Evolutionary conservation across 1,140 invertebrate species (phyloP), one percentile per base, ranked within the genome.

Genomic region (Nasonia longicornis): DNA sequence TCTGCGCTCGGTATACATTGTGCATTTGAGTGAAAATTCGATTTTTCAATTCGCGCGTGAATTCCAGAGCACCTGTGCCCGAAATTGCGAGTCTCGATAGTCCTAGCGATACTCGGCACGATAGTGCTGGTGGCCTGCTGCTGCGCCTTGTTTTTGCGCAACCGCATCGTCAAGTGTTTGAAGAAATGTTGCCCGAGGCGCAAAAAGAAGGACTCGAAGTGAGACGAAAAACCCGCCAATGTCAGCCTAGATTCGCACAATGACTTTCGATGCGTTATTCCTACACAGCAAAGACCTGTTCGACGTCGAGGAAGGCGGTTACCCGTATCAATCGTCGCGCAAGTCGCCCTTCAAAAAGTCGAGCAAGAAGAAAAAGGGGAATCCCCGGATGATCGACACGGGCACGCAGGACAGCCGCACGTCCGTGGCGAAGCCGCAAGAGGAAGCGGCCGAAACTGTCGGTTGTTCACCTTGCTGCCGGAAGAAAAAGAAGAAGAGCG

Each of bases 401-500:
- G 85, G 77, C 0, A 85, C 84, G 67, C 87, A 89, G 82, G 82
- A 87, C 42, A 83, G 52, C 45, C 73, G 63, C n/a, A 42, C 82
- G 8, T 69, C 79, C 2, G 2, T 63, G 8, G 2, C 10, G 10
- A 79, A 42, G 7, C 16, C 67, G 2, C 20, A 63, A 3, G 67
- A 77, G n/a, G 48, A 48, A 11, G 71, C 58, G 14, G 72, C 84
- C 42, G 35, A n/a, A 84, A 86, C 80, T 81, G 84, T 85, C 16
- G 87, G 86, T 29, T 86, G 85, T n/a, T 82, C 85, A 1, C 85
- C 86, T 35, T 90, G 88, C 85, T 88, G 86, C 67, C 88, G 81
- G 69, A 87, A 89, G 77, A 89, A 88, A 64, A 87, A 85, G 31
- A 90, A 88, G 79, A 88, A 88, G 74, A 85, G 45, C 16, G 75